Percentiles rank a stretch among this genome's conserved stretches.
Conservation (phyloP, 2,113 vertebrate species). For the Tinamus guttatus region DNA sequence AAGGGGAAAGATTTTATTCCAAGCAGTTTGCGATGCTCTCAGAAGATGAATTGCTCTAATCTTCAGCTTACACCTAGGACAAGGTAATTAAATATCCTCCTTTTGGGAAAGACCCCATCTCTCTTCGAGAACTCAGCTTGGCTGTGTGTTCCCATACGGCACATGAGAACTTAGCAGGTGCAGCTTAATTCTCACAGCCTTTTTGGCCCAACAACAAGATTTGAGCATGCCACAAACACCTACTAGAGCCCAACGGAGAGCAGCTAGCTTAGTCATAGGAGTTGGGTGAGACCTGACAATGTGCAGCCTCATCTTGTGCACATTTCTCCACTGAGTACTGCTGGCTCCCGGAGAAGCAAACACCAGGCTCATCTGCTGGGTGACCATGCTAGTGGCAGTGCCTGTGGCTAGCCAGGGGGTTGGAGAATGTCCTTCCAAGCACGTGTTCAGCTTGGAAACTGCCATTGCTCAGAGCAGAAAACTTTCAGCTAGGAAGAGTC, state of each 20-base stretch:
- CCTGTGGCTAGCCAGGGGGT: not conserved
- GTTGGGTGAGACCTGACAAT: not conserved
- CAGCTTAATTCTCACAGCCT: not conserved
- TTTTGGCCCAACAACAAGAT: not conserved
- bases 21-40: not conserved
- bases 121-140: not conserved
- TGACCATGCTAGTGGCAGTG: not conserved
- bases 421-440: not conserved
- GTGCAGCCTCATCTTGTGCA: not conserved
- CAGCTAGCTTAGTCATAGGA: not conserved
- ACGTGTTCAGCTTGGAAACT: not conserved
- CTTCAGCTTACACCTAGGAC: not conserved
- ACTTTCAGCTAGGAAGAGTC: not conserved
- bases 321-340: not conserved
- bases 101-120: not conserved
- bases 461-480: not conserved
- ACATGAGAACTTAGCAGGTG: not conserved
- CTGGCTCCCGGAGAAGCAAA: not conserved
- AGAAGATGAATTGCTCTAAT: not conserved
- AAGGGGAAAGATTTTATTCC: not conserved
- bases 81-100: not conserved
- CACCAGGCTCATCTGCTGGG: fast-evolving
- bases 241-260: not conserved
- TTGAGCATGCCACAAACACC: not conserved
- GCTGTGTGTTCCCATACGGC: not conserved